Percentiles rank a stretch among this genome's conserved stretches.
Evolutionary conservation across 2,888 invertebrate genomes (phyloP).

Genomic region (Leptothorax acervorum): DNA sequence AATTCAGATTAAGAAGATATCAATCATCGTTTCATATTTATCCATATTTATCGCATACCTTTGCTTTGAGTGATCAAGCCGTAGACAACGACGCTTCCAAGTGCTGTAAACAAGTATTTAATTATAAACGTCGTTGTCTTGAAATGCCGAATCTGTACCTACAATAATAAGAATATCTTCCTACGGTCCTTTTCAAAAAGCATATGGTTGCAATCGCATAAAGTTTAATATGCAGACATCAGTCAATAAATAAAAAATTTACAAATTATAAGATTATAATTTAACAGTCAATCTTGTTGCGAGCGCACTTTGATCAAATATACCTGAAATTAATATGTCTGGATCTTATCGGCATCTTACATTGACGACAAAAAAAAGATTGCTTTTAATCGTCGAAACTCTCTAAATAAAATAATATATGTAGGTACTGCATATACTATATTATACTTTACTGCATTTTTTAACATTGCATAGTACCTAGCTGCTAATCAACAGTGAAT

Average conservation of each 20-base stretch:
- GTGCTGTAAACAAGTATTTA: slow-evolving; percentile 42
- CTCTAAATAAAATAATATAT: background rate
- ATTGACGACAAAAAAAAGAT: background rate
- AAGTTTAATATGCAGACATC: background rate
- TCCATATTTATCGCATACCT: slow-evolving; percentile 39
- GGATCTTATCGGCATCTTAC: slow-evolving; percentile 14
- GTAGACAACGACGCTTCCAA: slow-evolving; percentile 18
- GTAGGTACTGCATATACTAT: background rate
- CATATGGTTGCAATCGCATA: background rate
- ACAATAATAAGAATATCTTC: background rate
- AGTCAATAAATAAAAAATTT: background rate
- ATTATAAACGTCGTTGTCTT: slow-evolving; percentile 27
- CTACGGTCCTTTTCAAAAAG: background rate
- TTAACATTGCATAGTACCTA: background rate
- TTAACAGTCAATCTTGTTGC: slow-evolving; percentile 33
- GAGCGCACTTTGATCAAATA: slow-evolving; percentile 1
- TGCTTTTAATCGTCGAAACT: background rate
- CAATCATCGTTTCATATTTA: slow-evolving; percentile 26
- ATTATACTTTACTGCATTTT: background rate
- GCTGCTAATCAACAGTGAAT: background rate
- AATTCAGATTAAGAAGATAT: slow-evolving; percentile 37
- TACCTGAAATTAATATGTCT: slow-evolving; percentile 9
- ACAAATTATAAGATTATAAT: slow-evolving; percentile 17
- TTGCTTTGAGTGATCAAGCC: background rate
- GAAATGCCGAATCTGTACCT: background rate